Conservation (phyloP, 2,888 invertebrate genomes). For the Nineta flava region DNA sequence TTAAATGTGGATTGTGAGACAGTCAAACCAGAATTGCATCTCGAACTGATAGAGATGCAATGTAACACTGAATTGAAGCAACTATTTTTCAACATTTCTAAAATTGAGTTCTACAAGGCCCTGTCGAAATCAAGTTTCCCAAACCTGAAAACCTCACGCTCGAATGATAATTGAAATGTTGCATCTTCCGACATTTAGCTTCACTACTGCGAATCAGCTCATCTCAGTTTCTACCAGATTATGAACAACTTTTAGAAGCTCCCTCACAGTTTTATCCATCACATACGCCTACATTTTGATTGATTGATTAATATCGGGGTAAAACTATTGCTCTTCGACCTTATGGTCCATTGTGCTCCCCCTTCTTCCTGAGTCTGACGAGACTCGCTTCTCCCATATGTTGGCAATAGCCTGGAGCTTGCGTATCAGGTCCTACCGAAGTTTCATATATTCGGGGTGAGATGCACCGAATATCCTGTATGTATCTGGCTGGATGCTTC, state of each 20-base stretch:
- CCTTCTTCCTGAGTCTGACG: no score
- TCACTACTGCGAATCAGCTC: not conserved
- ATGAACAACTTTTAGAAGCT: constrained; percentile 1
- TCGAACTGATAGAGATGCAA: not conserved
- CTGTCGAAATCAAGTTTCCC: not conserved
- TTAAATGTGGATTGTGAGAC: not conserved
- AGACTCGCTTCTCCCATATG: no score
- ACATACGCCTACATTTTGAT: no score
- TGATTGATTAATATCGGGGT: no score
- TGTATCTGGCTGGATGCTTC: no score
- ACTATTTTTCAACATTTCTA: not conserved
- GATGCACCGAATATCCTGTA: no score
- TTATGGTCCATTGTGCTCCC: no score
- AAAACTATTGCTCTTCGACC: no score
- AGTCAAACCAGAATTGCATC: not conserved
- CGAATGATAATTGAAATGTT: not conserved
- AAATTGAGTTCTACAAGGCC: not conserved
- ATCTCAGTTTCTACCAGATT: not conserved
- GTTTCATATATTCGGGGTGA: no score
- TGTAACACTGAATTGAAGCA: not conserved
- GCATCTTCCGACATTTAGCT: not conserved
- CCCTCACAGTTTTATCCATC: not conserved
- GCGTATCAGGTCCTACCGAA: no score
- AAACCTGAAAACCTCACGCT: not conserved
- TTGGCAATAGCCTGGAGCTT: no score